Base-by-base conservation (phyloP, 2,888 invertebrate genomes). In the Pomacea canaliculata region DNA sequence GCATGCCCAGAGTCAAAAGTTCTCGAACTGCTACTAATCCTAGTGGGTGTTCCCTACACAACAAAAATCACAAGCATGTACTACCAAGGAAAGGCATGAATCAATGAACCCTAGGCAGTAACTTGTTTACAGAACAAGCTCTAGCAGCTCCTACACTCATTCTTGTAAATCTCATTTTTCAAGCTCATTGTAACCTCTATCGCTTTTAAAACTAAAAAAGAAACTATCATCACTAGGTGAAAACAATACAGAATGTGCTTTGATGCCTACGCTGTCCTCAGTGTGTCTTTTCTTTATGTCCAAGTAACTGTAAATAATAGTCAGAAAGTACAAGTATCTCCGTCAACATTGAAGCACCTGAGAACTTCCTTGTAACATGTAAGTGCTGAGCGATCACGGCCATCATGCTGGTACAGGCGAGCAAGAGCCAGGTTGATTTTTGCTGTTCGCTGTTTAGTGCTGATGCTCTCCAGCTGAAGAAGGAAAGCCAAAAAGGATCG, bases 291-390 rank as follows among this genome's bases (percentile, higher is more conserved):
- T 10, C 51, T 13, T 56, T 16, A 56, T 56, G 10, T 56, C 51
- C 8, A 56, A 7, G 51, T 56, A 56, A 10, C 16, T 56, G 16
- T 56, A 16, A 56, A 7, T 16, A 56, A 10, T 37, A 37, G 37
- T 37, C 3, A 37, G 37, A 37, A 56, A 16, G 12, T 56, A 13
- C 16, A 56, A 13, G 51, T 16, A 10, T 4, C 51, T 16, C 10
- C 1, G 51, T 2, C 16, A 16, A 8, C 16, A 56, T 56, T 56
- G 16, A 56, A 10, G 16, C 86, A 94, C 94, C 94, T 93, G 70
- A 96, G 88, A 16, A 96, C 95, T 91, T 96, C 96, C 89, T 95
- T 95, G 88, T 94, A 96, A 56, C 94, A 94, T 3, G 94, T 93
- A 71, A 94, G 93, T 0, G 95, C 95, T 23, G 94, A 94, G 72